phyloP scores from a whole-genome alignment of 1,140 invertebrate species.

The Oncopodura yosiiana region DNA sequence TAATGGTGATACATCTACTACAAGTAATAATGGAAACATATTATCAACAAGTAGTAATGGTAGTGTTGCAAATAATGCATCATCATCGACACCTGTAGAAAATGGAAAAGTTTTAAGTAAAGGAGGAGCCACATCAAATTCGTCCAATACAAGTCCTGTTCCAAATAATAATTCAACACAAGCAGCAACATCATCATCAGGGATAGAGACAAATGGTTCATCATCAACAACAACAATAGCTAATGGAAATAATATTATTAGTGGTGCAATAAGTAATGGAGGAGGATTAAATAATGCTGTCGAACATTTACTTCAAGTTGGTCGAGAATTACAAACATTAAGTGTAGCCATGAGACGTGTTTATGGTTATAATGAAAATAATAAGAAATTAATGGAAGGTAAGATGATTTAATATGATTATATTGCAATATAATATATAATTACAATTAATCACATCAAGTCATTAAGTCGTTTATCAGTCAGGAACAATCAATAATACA shows the following conservation, averaged over 20 bases:
- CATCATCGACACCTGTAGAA: slow-evolving; percentile 2
- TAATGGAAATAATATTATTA: neutral
- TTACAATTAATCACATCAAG: too few species aligned
- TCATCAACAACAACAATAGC: neutral
- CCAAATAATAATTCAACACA: neutral
- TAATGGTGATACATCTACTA: slow-evolving; percentile 26
- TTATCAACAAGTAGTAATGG: slow-evolving; percentile 18
- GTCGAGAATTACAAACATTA: slow-evolving; percentile 82
- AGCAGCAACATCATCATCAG: neutral
- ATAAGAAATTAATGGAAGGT: slow-evolving; percentile 89
- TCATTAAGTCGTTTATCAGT: too few species aligned
- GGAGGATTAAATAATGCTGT: slow-evolving; percentile 48
- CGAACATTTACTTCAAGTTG: slow-evolving; percentile 85
- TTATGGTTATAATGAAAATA: slow-evolving; percentile 70
- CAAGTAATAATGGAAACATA: slow-evolving; percentile 22
- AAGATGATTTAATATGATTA: too few species aligned
- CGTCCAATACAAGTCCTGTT: neutral
- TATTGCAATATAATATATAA: too few species aligned
- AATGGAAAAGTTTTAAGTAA: slow-evolving; percentile 9
- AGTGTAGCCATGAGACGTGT: slow-evolving; percentile 71
- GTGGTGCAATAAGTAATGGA: neutral
- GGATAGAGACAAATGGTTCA: too few species aligned
- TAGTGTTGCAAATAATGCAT: too few species aligned
- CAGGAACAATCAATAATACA: too few species aligned
- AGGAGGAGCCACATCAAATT: too few species aligned